Evolutionary conservation across 2,113 vertebrate species (phyloP).

Genomic region (Romanogobio albipinnatus): DNA sequence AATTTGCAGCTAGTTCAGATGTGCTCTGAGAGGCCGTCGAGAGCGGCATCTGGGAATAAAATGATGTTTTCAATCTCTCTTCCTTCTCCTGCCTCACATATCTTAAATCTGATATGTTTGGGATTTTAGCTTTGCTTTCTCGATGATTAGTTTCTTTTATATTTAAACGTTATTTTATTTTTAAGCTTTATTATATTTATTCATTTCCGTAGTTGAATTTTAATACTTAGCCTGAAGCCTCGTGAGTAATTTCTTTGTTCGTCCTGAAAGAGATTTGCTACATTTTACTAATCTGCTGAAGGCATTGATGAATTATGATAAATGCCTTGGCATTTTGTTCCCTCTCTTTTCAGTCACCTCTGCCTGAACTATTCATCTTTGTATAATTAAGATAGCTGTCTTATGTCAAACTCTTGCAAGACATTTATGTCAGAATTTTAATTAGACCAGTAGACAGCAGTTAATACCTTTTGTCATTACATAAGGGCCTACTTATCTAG

Average conservation of each 20-base stretch:
- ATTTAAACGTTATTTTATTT: neutral
- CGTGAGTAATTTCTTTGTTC: neutral
- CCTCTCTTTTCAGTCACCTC: slow-evolving; percentile 15
- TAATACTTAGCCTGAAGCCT: slow-evolving; percentile 27
- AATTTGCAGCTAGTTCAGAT: slow-evolving; percentile 66
- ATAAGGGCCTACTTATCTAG: neutral
- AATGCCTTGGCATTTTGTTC: slow-evolving; percentile 43
- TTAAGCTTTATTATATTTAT: neutral
- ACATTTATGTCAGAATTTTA: neutral
- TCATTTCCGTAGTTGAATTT: slow-evolving; percentile 14
- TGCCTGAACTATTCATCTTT: slow-evolving; percentile 38
- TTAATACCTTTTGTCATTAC: neutral
- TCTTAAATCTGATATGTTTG: slow-evolving; percentile 40
- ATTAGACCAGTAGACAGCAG: neutral
- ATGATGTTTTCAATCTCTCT: slow-evolving; percentile 65
- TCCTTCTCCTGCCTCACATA: slow-evolving; percentile 55
- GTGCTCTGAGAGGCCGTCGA: slow-evolving; percentile 71
- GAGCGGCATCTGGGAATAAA: slow-evolving; percentile 64
- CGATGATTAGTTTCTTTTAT: neutral
- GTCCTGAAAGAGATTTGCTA: slow-evolving; percentile 41
- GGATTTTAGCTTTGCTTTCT: slow-evolving; percentile 53
- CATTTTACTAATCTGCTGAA: slow-evolving; percentile 45
- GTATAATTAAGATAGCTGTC: slow-evolving; percentile 5
- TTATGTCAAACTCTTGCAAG: neutral
- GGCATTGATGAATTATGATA: slow-evolving; percentile 56